Evolutionary conservation across 2,797 vertebrate species (phyloP).

Genomic region (Muraenolepis orangiensis): DNA sequence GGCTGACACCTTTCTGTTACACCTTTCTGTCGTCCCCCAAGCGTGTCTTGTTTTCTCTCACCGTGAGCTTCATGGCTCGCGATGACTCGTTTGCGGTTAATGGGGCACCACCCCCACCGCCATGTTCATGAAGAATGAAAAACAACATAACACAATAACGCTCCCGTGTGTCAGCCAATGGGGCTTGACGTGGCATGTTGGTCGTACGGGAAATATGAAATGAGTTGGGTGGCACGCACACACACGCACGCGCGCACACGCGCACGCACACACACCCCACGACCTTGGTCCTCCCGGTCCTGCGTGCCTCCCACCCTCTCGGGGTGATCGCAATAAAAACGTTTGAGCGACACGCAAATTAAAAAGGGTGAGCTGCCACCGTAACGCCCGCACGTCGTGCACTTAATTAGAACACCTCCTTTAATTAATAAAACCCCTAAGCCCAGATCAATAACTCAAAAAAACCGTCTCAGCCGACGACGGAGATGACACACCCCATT

Average conservation of each 20-base stretch:
- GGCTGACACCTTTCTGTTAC: not conserved
- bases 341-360: slow-evolving; percentile 62
- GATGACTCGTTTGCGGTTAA: slow-evolving; percentile 31
- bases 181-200: not conserved
- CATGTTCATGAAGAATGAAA: slow-evolving; percentile 14
- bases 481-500: slow-evolving; percentile 45
- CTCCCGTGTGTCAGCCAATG: slow-evolving; percentile 19
- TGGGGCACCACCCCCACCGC: slow-evolving; percentile 25
- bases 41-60: slow-evolving; percentile 11
- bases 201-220: slow-evolving; percentile 12
- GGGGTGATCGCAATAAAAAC: slow-evolving; percentile 62
- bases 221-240: not conserved
- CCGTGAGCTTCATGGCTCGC: slow-evolving; percentile 18
- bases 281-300: slow-evolving; percentile 5
- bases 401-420: slow-evolving; percentile 70
- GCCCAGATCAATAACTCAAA: slow-evolving; percentile 69
- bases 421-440: slow-evolving; percentile 73
- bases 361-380: slow-evolving; percentile 55
- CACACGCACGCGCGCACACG: not conserved
- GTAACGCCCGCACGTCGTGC: slow-evolving; percentile 59
- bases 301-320: slow-evolving; percentile 10
- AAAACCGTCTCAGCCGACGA: slow-evolving; percentile 42
- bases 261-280: not conserved
- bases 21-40: not conserved
- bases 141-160: slow-evolving; percentile 17